Conservation (phyloP, 2,113 vertebrate genomes). For the Vombatus ursinus region DNA sequence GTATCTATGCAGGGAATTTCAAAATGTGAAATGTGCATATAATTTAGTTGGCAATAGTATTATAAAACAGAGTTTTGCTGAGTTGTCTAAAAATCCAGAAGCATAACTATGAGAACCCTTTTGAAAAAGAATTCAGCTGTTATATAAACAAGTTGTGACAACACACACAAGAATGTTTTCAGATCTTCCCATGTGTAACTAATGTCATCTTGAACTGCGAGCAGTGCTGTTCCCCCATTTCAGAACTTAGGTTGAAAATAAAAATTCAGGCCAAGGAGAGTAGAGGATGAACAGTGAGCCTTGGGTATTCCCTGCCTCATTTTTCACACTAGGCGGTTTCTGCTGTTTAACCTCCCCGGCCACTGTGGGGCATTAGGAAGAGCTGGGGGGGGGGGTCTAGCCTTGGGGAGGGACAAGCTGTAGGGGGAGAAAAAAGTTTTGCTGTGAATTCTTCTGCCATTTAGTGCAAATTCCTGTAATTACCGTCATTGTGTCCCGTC, state of each 20-base stretch:
- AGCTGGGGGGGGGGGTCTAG: constrained; percentile 69
- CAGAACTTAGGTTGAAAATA: constrained; percentile 1
- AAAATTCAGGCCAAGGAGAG: neutral
- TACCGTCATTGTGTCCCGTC: constrained; percentile 89
- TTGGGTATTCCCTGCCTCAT: neutral
- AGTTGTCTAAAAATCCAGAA: constrained; percentile 51
- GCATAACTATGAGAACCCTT: neutral
- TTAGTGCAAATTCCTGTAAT: constrained; percentile 93
- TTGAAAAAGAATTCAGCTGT: constrained; percentile 22
- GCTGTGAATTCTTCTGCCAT: constrained; percentile 91
- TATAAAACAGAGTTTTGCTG: constrained; percentile 25
- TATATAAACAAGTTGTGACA: neutral
- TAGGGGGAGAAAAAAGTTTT: constrained; percentile 79
- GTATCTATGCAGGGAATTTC: neutral
- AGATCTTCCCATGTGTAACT: constrained; percentile 13
- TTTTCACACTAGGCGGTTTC: constrained; percentile 59
- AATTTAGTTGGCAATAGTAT: constrained; percentile 41
- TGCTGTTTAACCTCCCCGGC: constrained; percentile 80
- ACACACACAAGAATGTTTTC: neutral
- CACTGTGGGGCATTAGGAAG: constrained; percentile 78
- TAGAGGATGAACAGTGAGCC: neutral
- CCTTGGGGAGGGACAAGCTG: constrained; percentile 76
- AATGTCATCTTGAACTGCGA: neutral
- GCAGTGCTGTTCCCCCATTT: neutral
- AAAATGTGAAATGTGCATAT: neutral